These are phyloP conservation scores for Syngnathus scovelli DNA, from an alignment of 2,113 vertebrate species.

Conservation along the genomic window DNA sequence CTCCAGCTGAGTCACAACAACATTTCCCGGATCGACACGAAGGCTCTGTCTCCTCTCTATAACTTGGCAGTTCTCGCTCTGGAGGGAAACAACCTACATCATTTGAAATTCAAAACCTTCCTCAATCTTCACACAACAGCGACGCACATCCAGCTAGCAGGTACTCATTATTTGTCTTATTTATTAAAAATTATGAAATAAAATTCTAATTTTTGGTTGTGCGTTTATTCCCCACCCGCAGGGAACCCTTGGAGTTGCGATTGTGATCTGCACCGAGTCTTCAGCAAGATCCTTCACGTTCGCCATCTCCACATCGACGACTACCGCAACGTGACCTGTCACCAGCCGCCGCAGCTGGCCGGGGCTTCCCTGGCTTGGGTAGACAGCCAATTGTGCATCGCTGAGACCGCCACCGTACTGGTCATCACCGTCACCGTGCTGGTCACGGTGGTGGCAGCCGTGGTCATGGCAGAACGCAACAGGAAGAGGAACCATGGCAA, in stretches of 20 bases:
- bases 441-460: slow-evolving; percentile 66
- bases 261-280: slow-evolving; percentile 71
- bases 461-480: slow-evolving; percentile 71
- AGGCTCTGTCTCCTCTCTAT: slow-evolving; percentile 62
- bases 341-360: slow-evolving; percentile 55
- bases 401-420: slow-evolving; percentile 66
- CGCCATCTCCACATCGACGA: slow-evolving; percentile 69
- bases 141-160: slow-evolving; percentile 67
- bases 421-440: slow-evolving; percentile 68
- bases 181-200: no score
- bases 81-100: slow-evolving; percentile 62
- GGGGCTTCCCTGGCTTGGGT: slow-evolving; percentile 59
- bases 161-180: neutral
- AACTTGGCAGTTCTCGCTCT: slow-evolving; percentile 60
- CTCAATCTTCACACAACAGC: slow-evolving; percentile 62
- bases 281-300: slow-evolving; percentile 70
- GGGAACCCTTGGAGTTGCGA: slow-evolving; percentile 70
- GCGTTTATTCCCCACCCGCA: neutral
- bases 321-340: slow-evolving; percentile 66
- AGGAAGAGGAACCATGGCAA: slow-evolving; percentile 57
- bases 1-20: slow-evolving; percentile 68
- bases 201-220: neutral
- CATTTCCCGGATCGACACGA: slow-evolving; percentile 62
- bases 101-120: slow-evolving; percentile 72
- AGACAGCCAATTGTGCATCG: slow-evolving; percentile 68